Conservation (phyloP, 2,888 invertebrate genomes). For the Eremobia ochroleuca region DNA sequence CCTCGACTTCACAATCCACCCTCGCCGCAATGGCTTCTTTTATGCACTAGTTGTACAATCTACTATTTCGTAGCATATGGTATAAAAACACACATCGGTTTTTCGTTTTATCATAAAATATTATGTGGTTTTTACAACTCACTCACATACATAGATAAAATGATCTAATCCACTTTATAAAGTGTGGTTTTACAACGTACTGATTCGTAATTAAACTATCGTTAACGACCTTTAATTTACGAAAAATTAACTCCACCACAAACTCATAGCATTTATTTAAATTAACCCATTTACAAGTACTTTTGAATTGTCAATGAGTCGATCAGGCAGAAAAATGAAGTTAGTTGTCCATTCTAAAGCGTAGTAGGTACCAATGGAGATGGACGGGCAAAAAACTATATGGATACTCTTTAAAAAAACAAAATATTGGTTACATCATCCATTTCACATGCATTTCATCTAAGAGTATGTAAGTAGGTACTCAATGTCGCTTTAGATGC, state of each 20-base stretch:
- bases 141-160: not conserved
- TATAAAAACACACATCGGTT: not conserved
- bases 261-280: not conserved
- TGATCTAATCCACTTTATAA: not conserved
- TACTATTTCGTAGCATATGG: no score
- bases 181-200: not conserved
- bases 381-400: no score
- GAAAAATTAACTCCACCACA: no score
- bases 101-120: not conserved
- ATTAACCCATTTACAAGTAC: not conserved
- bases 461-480: not conserved
- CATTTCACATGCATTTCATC: not conserved
- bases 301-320: not conserved
- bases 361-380: no score
- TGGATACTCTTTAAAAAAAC: not conserved
- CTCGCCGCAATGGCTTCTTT: no score
- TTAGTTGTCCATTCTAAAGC: not conserved
- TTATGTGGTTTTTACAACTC: not conserved
- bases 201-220: not conserved
- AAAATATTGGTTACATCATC: not conserved
- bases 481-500: conserved; percentile 22
- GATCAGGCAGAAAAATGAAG: not conserved
- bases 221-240: not conserved
- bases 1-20: no score
- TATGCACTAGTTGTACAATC: no score